These are phyloP conservation scores for Caloenas nicobarica DNA, from an alignment of 2,113 vertebrate genomes.

Conservation along the genomic window DNA sequence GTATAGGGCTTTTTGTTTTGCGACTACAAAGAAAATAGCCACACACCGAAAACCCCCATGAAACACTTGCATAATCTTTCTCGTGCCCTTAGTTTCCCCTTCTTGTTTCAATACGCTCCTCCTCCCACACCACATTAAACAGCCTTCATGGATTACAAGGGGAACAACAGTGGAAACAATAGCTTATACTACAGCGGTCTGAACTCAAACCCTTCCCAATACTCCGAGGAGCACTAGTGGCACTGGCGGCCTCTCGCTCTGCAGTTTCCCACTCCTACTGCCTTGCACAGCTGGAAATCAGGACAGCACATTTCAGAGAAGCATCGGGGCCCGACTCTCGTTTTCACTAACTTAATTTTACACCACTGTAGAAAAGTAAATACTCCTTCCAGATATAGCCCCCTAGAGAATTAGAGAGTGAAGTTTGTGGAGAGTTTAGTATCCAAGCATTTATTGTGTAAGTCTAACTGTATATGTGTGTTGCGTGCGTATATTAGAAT, in stretches of 20 bases:
- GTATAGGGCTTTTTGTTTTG: not conserved
- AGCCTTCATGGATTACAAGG: not conserved
- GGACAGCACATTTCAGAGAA: not conserved
- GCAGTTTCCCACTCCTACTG: constrained; percentile 49
- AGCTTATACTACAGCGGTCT: not conserved
- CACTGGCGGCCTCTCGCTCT: not conserved
- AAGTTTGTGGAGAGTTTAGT: not conserved
- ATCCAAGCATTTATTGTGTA: not conserved
- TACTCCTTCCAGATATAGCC: not conserved
- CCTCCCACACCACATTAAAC: constrained; percentile 28
- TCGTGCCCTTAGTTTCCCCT: constrained; percentile 45
- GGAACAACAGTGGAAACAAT: constrained; percentile 19
- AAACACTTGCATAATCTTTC: constrained; percentile 23
- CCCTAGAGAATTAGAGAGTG: not conserved
- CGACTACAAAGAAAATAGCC: not conserved
- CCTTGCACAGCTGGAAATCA: not conserved
- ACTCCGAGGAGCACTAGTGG: not conserved
- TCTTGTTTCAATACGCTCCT: not conserved
- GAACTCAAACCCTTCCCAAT: not conserved
- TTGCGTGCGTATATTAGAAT: not conserved
- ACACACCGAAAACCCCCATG: not conserved
- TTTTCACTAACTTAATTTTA: constrained; percentile 18
- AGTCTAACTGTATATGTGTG: not conserved
- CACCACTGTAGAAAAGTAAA: not conserved
- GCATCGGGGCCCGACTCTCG: not conserved